Evolutionary conservation across 2,797 vertebrate species (phyloP), one percentile per base, ranked within the genome.

Genomic region (Fringilla coelebs): DNA sequence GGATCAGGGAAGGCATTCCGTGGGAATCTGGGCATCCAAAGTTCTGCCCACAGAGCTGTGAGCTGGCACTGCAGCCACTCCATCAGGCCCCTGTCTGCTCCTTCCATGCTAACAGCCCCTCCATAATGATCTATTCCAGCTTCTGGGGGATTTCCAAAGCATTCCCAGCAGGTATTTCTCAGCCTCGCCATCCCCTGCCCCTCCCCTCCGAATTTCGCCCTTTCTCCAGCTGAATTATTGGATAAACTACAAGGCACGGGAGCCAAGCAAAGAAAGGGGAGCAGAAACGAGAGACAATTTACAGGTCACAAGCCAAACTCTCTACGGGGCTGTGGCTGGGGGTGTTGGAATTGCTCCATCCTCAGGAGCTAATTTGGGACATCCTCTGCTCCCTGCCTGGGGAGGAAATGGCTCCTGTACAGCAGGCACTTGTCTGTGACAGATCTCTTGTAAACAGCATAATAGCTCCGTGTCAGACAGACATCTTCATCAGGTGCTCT

Each of bases 401-500:
- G 70, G 76, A 96, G 85, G 79, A 88, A 75, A 80, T 9, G 6
- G 92, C 85, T 95, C 78, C 90, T 48, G 87, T 88, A 13, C 82
- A 93, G 93, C 90, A 89, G 87, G 81, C 90, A 52, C 92, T 95
- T 94, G 94, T 96, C 92, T 93, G 89, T 68, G 73, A 78, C 94
- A 96, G 92, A 94, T 90, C 94, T 88, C 89, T 85, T 91, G 93
- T 91, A 96, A 95, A 86, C 92, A 94, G 85, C 65, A 15, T 54
- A 87, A 93, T 55, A 87, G 79, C 90, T 93, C n/a, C 15, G 70
- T 96, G 92, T 89, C 95, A 95, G 89, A 60, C 61, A 83, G 93
- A 96, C 89, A 70, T 95, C 95, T 97, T 45, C 45, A 96, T 97
- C 94, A 96, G 92, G 92, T 75, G 15, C 89, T 81, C 24, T 78